Evolutionary conservation across 2,797 vertebrate genomes (phyloP), one percentile per base, ranked within the genome.

Genomic region (Pantherophis vulpinus): DNA sequence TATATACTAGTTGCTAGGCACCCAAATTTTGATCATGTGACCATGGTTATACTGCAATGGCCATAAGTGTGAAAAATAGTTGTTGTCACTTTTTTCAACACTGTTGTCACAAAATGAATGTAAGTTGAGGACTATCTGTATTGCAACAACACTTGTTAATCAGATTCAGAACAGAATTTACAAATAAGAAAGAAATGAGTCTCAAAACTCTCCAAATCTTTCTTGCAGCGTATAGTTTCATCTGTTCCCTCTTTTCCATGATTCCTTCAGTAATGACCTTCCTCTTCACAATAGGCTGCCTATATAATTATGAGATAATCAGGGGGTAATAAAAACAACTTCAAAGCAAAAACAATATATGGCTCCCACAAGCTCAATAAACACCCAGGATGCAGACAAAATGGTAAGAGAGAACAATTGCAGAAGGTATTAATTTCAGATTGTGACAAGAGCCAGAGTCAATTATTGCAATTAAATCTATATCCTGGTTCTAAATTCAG

Each of bases 261-360:
- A 59, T 93, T 56, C 66, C 91, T 12, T 86, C 54, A 91, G 91
- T 87, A 2, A 11, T 74, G 93, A 93, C 95, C 93, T 94, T 94
- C 92, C 94, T 86, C 92, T 93, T 93, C 94, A 90, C 92, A 92
- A 94, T 29, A 70, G 1, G 74, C 93, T 95, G 93, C 90, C 95
- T 92, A 94, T 56, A 96, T 94, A 95, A 97, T 95, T 96, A 97
- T 96, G 95, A 96, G 96, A 93, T 95, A 95, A 97, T 95, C 95
- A 94, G 95, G 95, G 96, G 93, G 91, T 94, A 96, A 97, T 96
- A 96, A 95, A 93, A 95, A 94, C 91, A 37, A 54, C 90, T 93
- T 95, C 94, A 92, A 94, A 95, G 92, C 90, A 87, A 0, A 0
- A 94, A 94, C 93, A 95, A 94, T 92, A 95, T 96, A 96, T 37